Evolutionary conservation across 2,113 vertebrate genomes (phyloP), one percentile per base, ranked within the genome.

Genomic region (Columba livia): DNA sequence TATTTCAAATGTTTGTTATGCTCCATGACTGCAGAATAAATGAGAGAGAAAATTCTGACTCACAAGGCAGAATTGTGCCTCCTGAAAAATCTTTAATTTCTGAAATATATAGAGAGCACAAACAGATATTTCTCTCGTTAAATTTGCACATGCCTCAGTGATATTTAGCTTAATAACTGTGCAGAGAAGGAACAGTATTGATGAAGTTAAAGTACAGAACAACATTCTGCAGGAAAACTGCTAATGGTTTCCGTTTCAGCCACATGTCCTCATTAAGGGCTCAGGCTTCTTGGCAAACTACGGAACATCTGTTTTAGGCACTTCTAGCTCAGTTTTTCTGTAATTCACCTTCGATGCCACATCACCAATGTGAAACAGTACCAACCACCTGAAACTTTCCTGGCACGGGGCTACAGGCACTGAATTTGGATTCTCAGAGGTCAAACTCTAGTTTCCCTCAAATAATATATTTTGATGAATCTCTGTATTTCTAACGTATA

Each of bases 1-100:
- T 95, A 94, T 91, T 95, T 89, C 83, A 90, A 92, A 67, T 36
- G 40, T 42, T 92, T 71, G 71, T 85, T 94, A 93, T 70, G 81
- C 47, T 89, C 65, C 60, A 57, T 47, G 62, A 71, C 66, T 82
- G 78, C 66, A 94, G 74, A 93, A 95, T 92, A 93, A 94, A 89
- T 42, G 64, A 87, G 36, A 95, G 62, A 38, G 19, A 96, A 95
- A 94, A 89, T 89, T 88, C 87, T 91, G 74, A 58, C 75, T 92
- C 79, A 91, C 70, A 77, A 82, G 54, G 74, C 78, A 95, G 62
- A 94, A 85, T 94, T 26, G 3, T 85, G 82, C 77, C 80, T 93
- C 58, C 48, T 93, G 66, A 96, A 95, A 94, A 93, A 62, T 66
- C 66, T 79, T 72, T 93, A 82, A 75, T 85, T 89, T 94, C 80